Conservation (phyloP, 2,888 invertebrate genomes). For the Sympetrum striolatum region DNA sequence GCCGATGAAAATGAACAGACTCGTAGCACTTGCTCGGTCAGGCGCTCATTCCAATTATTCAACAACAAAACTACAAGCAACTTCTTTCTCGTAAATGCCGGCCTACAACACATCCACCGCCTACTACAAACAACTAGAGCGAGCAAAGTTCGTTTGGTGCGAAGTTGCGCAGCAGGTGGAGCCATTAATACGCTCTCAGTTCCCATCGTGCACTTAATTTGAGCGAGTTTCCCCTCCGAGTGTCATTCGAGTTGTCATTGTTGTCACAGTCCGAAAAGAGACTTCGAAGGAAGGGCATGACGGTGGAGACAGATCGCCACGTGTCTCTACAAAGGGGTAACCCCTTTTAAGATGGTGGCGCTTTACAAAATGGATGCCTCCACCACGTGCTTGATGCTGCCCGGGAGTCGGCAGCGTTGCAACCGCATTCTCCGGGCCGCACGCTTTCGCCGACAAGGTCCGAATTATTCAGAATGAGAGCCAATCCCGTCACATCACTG, state of each 20-base stretch:
- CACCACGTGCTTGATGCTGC: not conserved
- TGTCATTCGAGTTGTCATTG: not conserved
- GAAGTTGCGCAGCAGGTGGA: constrained; percentile 23
- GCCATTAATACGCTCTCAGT: constrained; percentile 1
- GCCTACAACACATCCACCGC: constrained; percentile 22
- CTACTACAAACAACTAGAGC: constrained; percentile 17
- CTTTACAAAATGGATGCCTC: not conserved
- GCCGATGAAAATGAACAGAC: not conserved
- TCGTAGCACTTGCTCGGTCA: constrained; percentile 7
- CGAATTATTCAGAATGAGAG: constrained; percentile 8
- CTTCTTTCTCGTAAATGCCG: constrained; percentile 9
- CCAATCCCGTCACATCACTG: not conserved
- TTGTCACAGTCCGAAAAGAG: not conserved
- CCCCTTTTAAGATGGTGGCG: not conserved
- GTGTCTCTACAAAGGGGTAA: not conserved
- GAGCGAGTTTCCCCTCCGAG: not conserved
- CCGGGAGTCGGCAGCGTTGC: not conserved
- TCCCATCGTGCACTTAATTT: constrained; percentile 14
- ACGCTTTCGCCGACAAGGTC: not conserved
- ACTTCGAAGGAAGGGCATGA: not conserved
- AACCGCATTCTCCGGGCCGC: not conserved
- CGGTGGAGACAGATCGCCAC: not conserved
- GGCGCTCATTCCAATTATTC: constrained; percentile 32
- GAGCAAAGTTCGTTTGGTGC: constrained; percentile 31
- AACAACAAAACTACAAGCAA: constrained; percentile 25